Evolutionary conservation across 2,113 vertebrate genomes (phyloP).

Genomic region (Trichechus manatus): DNA sequence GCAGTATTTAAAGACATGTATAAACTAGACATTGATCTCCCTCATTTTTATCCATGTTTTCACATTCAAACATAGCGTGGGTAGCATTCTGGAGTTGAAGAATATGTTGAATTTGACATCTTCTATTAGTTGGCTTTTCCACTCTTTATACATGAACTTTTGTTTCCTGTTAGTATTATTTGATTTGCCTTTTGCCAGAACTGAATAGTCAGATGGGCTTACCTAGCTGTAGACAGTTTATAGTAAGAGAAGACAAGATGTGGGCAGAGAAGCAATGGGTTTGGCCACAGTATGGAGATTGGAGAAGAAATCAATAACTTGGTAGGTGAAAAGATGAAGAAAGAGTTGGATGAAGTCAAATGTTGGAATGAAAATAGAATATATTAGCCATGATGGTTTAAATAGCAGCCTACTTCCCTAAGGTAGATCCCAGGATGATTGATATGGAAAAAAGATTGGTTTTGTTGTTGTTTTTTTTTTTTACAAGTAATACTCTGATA

Average conservation of each 20-base stretch:
- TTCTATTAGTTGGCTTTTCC: not conserved
- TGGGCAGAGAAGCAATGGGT: not conserved
- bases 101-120: conserved; percentile 8
- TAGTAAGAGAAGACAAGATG: conserved; percentile 19
- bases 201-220: not conserved
- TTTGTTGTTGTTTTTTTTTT: not conserved
- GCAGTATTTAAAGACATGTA: not conserved
- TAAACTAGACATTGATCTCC: not conserved
- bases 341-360: conserved; percentile 22
- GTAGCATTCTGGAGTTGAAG: not conserved
- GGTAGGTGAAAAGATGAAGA: not conserved
- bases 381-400: not conserved
- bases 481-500: not conserved
- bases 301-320: not conserved
- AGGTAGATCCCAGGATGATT: not conserved
- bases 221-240: not conserved
- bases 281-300: not conserved
- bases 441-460: not conserved
- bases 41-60: not conserved
- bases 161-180: conserved; percentile 1
- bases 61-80: not conserved
- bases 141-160: conserved; percentile 11
- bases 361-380: not conserved
- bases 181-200: conserved; percentile 54
- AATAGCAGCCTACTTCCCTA: not conserved